Conservation (phyloP, 2,888 invertebrate genomes). For the Leptinotarsa juncta region DNA sequence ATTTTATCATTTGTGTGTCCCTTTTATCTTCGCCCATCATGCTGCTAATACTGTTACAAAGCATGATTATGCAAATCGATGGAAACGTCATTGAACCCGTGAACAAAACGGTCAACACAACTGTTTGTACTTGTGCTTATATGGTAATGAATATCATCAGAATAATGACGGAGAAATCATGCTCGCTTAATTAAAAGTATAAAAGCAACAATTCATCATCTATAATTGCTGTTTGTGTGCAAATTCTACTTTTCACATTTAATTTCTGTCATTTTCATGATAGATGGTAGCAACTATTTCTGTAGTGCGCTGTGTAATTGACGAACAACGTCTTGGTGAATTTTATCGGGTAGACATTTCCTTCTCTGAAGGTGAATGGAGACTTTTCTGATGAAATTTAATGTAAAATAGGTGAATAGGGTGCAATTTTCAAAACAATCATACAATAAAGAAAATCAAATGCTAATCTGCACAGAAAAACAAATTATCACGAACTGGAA, state of each 20-base stretch:
- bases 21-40: background rate
- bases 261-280: constrained; percentile 10
- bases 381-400: too few relatives aligned
- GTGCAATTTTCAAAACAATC: too few relatives aligned
- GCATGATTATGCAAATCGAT: background rate
- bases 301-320: background rate
- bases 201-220: constrained; percentile 16
- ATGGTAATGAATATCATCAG: constrained; percentile 12
- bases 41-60: too few relatives aligned
- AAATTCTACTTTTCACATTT: background rate
- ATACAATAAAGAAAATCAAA: too few relatives aligned
- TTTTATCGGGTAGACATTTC: background rate
- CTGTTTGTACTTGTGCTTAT: background rate
- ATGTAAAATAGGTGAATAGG: too few relatives aligned
- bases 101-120: background rate
- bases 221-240: constrained; percentile 21
- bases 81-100: constrained; percentile 13
- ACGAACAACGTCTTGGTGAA: background rate
- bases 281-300: background rate
- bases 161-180: constrained; percentile 11
- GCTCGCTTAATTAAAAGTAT: constrained; percentile 6
- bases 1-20: background rate
- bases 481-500: too few relatives aligned
- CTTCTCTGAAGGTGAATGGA: background rate
- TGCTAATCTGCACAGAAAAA: too few relatives aligned